Base-by-base conservation (phyloP, 2,113 vertebrate genomes). In the Heteronetta atricapilla region DNA sequence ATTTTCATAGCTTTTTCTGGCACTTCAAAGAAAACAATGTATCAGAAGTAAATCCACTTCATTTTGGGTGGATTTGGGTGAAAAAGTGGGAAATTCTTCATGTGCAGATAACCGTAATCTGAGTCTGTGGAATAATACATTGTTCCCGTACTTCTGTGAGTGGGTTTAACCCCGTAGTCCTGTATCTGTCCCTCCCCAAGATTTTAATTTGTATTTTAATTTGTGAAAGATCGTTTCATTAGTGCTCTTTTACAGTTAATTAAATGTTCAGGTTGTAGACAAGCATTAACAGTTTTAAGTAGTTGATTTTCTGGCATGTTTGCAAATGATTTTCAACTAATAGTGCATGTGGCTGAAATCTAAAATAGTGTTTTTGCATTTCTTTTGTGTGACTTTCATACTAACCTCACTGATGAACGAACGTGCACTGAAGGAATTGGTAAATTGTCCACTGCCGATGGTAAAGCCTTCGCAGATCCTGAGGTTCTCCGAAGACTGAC, bases 401-500 rank as follows among this genome's bases (percentile, higher is more conserved):
- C 96, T 97, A 92, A 98, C 98, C 96, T 80, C 96, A 96, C 92
- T 96, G 93, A 93, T 97, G 98, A 98, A 90, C 46, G 96, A 97
- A 94, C 48, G 4, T 73, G 52, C 90, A 26, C 95, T 95, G 96
- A 98, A 99, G 99, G 99, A 98, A 99, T 99, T 98, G 99, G 99
- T 99, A 99, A 99, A 99, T 98, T 99, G 97, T 99, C 99, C 98
- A 99, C 99, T 98, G 99, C 99, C 96, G 99, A 99, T 99, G 99
- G 99, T 98, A 99, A 99, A 99, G 99, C 99, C 98, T 99, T 99
- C 98, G 99, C 99, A 99, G 99, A 99, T 98, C 99, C 99, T 4
- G 99, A 99, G 96, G 99, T 99, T 83, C 99, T 99, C 86, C 98
- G 99, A 68, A 98, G 99, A 92, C 97, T 99, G 98, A 99, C 99